A percentile compares a stretch with the other conserved stretches of the same genome.
Conservation (phyloP, 2,888 invertebrate genomes). For the Xanthorhoe spadicearia region DNA sequence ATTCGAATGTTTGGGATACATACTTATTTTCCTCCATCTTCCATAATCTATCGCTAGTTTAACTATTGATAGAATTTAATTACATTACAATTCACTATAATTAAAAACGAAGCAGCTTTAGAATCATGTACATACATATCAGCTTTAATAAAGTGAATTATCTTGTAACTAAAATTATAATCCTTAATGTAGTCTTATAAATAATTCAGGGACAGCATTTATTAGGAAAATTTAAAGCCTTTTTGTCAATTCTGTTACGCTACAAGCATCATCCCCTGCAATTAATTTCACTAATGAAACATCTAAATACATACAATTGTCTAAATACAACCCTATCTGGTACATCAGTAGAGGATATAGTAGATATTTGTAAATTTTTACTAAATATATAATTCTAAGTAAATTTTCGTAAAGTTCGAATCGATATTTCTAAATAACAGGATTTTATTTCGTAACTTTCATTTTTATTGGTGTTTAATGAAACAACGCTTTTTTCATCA, state of each 20-base stretch:
- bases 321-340: constrained; percentile 70
- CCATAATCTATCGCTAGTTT: constrained; percentile 61
- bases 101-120: background rate
- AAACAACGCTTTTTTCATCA: too few species aligned
- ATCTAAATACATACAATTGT: constrained; percentile 70
- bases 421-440: too few species aligned
- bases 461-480: too few species aligned
- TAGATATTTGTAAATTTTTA: constrained; percentile 24
- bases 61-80: constrained; percentile 61
- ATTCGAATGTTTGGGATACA: constrained; percentile 50
- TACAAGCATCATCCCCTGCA: constrained; percentile 47
- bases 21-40: constrained; percentile 41
- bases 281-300: constrained; percentile 54
- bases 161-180: constrained; percentile 26
- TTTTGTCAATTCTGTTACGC: constrained; percentile 49
- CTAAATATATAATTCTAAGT: constrained; percentile 16
- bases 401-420: too few species aligned
- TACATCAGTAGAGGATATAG: constrained; percentile 48
- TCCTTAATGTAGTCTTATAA: constrained; percentile 42
- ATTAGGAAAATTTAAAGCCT: constrained; percentile 50
- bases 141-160: constrained; percentile 8
- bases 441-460: too few species aligned
- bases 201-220: constrained; percentile 49
- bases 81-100: constrained; percentile 28
- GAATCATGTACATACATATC: background rate